phyloP scores from a whole-genome alignment of 2,113 vertebrate species.

The Cyanoderma ruficeps region DNA sequence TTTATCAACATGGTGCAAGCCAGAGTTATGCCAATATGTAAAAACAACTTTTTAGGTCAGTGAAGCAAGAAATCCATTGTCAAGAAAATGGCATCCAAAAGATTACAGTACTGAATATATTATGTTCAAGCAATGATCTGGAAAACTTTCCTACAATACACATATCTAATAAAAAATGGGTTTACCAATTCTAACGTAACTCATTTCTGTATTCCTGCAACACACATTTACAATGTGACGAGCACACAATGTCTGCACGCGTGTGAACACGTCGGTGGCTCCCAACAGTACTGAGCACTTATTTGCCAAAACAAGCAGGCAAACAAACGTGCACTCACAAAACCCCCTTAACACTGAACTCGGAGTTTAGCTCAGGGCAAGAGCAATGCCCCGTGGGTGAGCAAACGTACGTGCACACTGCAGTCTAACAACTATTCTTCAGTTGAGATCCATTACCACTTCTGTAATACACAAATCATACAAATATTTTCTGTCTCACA shows the following conservation, averaged over 20 bases:
- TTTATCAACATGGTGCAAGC: neutral
- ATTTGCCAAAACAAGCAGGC: neutral
- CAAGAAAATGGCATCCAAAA: constrained; percentile 45
- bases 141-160: neutral
- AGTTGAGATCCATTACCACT: neutral
- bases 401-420: neutral
- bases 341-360: neutral
- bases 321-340: neutral
- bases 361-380: neutral
- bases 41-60: constrained; percentile 63
- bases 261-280: neutral
- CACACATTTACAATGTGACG: neutral
- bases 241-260: neutral
- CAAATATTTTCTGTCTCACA: neutral
- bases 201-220: neutral
- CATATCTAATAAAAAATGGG: neutral
- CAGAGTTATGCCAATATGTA: neutral
- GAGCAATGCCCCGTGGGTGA: constrained; percentile 5
- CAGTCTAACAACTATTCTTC: neutral
- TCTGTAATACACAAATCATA: neutral
- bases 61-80: constrained; percentile 57
- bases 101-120: neutral
- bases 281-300: neutral
- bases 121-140: neutral
- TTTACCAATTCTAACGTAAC: neutral